Evolutionary conservation across 53 echinoderm and acorn worm species (phyloP), one percentile per base, ranked within the genome.

Genomic region (Apostichopus leukothele): DNA sequence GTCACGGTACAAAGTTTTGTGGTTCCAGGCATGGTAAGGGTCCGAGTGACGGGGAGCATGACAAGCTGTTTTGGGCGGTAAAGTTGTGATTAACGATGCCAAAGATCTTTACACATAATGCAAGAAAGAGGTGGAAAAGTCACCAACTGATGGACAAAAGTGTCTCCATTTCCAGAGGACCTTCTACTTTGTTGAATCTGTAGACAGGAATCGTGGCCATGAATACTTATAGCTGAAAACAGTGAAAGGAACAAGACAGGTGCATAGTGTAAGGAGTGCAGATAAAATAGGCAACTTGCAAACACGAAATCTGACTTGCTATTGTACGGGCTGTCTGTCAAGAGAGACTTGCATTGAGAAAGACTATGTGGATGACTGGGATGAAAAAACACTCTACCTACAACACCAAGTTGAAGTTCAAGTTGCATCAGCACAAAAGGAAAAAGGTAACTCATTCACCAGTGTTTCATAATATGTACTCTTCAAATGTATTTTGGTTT

Each of bases 21-120:
- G 90, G 90, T 12, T 90, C 90, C 16, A 22, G 90, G 14, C 86
- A 90, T 76, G 90, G 90, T 4, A 90, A 86, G 66, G 84, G 75
- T 5, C 75, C 84, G 12, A 75, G 75, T 22, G 90, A 90, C 86
- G 90, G 86, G 11, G 90, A 90, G 90, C 84, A 27, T 83, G 12
- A 16, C 75, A 67, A 50, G 90, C 90, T 57, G 86, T 90, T 1
- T 75, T 55, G 27, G 53, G 83, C 21, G 90, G 83, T n/a, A 21
- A 90, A 90, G 75, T 60, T 22, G 75, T 84, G 16, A 86, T 90
- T 12, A 84, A 74, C 7, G 85, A 75, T 90, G 85, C 90, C n/a
- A 51, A 51, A 53, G 77, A 78, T 9, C 66, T 89, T 13, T 78
- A 54, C 66, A 26, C 25, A 16, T 89, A 71, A 8, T 89, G 89